A percentile compares a stretch with the other conserved stretches of the same genome.
Conservation (phyloP, 2,888 invertebrate species). For the Andrena marginata region DNA sequence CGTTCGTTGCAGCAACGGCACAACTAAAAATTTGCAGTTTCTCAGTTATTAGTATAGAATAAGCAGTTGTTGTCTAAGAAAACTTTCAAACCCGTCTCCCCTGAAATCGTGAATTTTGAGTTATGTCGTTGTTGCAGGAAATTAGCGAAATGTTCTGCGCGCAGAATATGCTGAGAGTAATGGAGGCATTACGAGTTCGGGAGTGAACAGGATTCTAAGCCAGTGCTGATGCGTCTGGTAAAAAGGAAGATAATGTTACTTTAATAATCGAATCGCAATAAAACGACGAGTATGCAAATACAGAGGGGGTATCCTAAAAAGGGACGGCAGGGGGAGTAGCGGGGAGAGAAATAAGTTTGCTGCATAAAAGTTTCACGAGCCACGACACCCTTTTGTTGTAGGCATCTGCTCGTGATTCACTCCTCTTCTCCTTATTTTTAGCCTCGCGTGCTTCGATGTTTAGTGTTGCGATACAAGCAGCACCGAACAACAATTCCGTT, state of each 20-base stretch:
- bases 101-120: no score
- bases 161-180: not conserved
- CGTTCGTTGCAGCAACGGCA: no score
- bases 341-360: conserved; percentile 68
- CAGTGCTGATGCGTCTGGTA: conserved; percentile 16
- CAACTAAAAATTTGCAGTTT: no score
- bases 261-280: conserved; percentile 77
- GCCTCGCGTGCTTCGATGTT: conserved; percentile 63
- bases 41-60: no score
- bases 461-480: conserved; percentile 49
- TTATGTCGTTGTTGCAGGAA: no score
- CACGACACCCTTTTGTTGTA: conserved; percentile 74
- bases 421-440: conserved; percentile 71
- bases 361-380: conserved; percentile 80
- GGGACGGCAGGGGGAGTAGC: conserved; percentile 20
- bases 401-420: conserved; percentile 75
- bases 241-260: conserved; percentile 57
- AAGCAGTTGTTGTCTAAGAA: no score
- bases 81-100: no score
- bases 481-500: not conserved
- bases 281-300: conserved; percentile 68
- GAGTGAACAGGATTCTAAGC: conserved; percentile 11
- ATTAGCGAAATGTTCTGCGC: not conserved
- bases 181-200: conserved; percentile 34
- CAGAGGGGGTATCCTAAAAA: conserved; percentile 4